Evolutionary conservation across 2,113 vertebrate genomes (phyloP).

Genomic region (Trachemys scripta): DNA sequence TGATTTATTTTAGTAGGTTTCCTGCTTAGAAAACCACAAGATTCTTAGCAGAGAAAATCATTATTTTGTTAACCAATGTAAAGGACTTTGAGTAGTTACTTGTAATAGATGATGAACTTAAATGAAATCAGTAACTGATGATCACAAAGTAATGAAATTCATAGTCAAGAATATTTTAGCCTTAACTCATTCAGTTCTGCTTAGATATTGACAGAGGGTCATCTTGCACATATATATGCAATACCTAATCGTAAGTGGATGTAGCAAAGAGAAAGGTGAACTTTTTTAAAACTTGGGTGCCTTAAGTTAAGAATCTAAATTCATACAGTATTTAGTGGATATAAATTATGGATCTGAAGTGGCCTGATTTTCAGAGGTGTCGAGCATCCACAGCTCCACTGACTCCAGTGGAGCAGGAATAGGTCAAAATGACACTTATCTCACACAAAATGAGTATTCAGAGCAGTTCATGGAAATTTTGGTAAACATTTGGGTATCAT

Average conservation of each 20-base stretch:
- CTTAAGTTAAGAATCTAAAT: not conserved
- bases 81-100: not conserved
- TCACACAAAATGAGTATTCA: not conserved
- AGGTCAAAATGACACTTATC: not conserved
- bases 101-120: constrained; percentile 8
- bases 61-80: not conserved
- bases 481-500: not conserved
- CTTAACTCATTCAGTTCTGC: not conserved
- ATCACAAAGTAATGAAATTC: constrained; percentile 38
- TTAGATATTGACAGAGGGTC: not conserved
- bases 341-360: accelerated
- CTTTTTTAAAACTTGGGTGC: accelerated
- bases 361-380: not conserved
- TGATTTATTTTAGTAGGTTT: constrained; percentile 44
- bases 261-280: not conserved
- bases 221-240: accelerated
- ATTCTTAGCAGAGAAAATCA: constrained; percentile 56
- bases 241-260: accelerated
- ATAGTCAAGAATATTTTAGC: constrained; percentile 12
- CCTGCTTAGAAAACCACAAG: constrained; percentile 57
- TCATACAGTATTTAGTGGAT: not conserved
- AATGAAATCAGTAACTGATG: constrained; percentile 2
- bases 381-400: accelerated
- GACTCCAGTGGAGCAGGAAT: not conserved
- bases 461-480: not conserved